phyloP scores from a whole-genome alignment of 2,888 invertebrate genomes.

The Drosophila ustulata region DNA sequence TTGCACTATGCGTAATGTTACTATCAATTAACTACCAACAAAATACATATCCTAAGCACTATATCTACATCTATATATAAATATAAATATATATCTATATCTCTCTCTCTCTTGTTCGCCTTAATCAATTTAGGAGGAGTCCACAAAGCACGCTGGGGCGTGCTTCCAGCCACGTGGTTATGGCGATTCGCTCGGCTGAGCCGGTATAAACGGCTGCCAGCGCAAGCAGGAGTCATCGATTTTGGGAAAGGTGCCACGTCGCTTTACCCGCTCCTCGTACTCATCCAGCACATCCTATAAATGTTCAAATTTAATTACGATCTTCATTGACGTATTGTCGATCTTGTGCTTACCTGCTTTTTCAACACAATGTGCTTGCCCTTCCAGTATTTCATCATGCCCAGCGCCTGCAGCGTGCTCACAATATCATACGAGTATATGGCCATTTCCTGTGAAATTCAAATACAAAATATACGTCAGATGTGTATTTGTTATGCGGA shows the following conservation, averaged over 20 bases:
- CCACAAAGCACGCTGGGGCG: constrained; percentile 67
- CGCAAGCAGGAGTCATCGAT: constrained; percentile 95
- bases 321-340: neutral
- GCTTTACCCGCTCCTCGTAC: constrained; percentile 92
- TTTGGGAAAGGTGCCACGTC: constrained; percentile 92
- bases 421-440: constrained; percentile 99
- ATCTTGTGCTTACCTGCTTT: constrained; percentile 89
- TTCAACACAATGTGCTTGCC: constrained; percentile 98
- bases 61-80: constrained; percentile 31
- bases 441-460: constrained; percentile 91
- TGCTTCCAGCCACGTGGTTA: constrained; percentile 76
- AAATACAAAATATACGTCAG: neutral
- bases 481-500: neutral
- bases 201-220: constrained; percentile 93
- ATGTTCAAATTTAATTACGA: neutral
- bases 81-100: neutral
- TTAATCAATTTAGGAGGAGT: constrained; percentile 53
- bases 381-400: constrained; percentile 99
- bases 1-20: constrained; percentile 48
- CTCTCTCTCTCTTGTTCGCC: constrained; percentile 1
- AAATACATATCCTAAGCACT: constrained; percentile 50
- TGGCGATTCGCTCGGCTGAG: constrained; percentile 83
- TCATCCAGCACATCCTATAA: constrained; percentile 96
- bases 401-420: constrained; percentile 97
- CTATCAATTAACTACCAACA: constrained; percentile 57